Percentiles rank a stretch among this genome's conserved stretches.
Evolutionary conservation across 2,797 vertebrate species (phyloP).

Genomic region (Glossophaga mutica): DNA sequence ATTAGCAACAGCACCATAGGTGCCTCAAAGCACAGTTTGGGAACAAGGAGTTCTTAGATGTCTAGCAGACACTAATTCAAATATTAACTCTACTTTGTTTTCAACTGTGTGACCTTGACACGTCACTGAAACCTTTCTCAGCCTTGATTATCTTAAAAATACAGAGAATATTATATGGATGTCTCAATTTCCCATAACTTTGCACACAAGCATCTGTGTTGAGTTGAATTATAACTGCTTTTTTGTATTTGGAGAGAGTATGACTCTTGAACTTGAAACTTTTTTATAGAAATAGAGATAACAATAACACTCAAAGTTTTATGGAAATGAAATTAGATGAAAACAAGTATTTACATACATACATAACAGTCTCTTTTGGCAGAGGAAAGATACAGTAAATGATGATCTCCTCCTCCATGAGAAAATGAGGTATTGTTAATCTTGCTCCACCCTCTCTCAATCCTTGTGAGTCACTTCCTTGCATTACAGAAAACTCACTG

Average conservation of each 20-base stretch:
- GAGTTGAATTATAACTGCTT: neutral
- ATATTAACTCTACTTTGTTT: neutral
- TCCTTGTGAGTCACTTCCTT: neutral
- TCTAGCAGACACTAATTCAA: neutral
- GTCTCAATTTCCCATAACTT: neutral
- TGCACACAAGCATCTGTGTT: neutral
- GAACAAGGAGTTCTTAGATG: neutral
- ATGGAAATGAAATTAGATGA: neutral
- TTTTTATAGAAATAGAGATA: neutral
- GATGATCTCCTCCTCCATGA: neutral
- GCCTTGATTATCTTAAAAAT: neutral
- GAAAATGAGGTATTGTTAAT: neutral
- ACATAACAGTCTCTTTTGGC: neutral
- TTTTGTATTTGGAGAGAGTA: neutral
- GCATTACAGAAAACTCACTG: neutral
- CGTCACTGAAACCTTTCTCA: slow-evolving; percentile 35
- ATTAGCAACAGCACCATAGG: neutral
- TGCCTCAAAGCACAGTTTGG: neutral
- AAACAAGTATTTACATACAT: neutral
- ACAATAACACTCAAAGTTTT: neutral
- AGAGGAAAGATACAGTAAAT: neutral
- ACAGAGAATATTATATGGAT: neutral
- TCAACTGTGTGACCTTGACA: slow-evolving; percentile 35
- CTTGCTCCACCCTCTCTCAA: neutral
- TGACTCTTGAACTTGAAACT: neutral